phyloP scores from a whole-genome alignment of 53 echinoderm and acorn worm genomes.

The Holothuria scabra region DNA sequence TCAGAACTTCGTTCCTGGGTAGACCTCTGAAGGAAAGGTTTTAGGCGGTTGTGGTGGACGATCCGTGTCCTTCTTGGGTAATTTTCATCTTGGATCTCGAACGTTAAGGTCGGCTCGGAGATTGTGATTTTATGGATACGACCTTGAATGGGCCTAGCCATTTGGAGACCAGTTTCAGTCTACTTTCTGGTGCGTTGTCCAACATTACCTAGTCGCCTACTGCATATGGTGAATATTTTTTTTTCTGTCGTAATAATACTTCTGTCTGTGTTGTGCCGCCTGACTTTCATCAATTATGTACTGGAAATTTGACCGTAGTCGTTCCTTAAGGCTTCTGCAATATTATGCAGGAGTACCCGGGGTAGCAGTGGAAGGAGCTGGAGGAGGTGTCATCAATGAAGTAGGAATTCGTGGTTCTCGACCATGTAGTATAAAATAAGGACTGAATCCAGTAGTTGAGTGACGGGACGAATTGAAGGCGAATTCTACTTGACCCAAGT shows the following conservation, averaged over 20 bases:
- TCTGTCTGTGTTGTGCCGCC: not conserved
- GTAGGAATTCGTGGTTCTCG: not conserved
- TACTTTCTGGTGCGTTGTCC: not conserved
- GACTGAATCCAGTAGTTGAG: slow-evolving; percentile 12
- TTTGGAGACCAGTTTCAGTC: not conserved
- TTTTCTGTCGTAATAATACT: slow-evolving; percentile 3
- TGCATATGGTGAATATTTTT: not conserved
- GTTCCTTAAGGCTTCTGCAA: slow-evolving; percentile 11
- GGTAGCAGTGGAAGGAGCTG: not conserved
- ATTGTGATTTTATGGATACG: not conserved
- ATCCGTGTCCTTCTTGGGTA: not conserved
- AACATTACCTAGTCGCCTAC: not conserved
- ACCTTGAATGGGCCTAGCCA: not conserved
- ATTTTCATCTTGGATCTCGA: not conserved
- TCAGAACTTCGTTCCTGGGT: too few relatives aligned
- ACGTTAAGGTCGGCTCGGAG: not conserved
- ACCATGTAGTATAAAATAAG: slow-evolving; percentile 20
- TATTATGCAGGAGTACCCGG: slow-evolving; percentile 22
- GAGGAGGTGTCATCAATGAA: not conserved
- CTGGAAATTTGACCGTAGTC: not conserved
- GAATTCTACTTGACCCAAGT: slow-evolving; percentile 29
- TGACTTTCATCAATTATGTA: not conserved
- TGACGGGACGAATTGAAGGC: slow-evolving; percentile 29
- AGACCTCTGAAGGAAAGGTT: too few relatives aligned
- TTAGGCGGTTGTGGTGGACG: not conserved